A percentile compares a stretch with the other conserved stretches of the same genome.
Conservation (phyloP, 2,797 vertebrate genomes). For the Typhlichthys eigenmanni region DNA sequence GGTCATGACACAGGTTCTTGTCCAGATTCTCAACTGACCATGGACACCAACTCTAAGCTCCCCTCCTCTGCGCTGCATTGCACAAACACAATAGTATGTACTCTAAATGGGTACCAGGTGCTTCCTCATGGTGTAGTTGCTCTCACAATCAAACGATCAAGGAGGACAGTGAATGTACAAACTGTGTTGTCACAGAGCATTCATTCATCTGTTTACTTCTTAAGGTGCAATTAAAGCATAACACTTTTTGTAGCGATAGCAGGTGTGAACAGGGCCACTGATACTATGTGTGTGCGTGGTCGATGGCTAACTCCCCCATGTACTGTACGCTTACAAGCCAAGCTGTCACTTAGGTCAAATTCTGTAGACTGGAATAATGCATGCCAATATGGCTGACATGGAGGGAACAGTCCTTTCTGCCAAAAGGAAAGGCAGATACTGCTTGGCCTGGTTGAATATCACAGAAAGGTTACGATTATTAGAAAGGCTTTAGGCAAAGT, state of each 20-base stretch:
- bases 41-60: conserved; percentile 34
- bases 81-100: conserved; percentile 61
- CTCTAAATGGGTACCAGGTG: conserved; percentile 71
- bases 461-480: conserved; percentile 1
- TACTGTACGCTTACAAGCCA: conserved; percentile 25
- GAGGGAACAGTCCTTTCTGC: conserved; percentile 23
- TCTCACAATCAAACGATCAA: conserved; percentile 31
- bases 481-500: background rate
- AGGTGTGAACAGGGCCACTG: background rate
- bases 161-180: conserved; percentile 24
- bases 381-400: conserved; percentile 25
- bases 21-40: conserved; percentile 31
- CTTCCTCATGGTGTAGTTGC: conserved; percentile 44
- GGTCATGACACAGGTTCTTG: conserved; percentile 44
- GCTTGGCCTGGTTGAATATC: background rate
- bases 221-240: too few species aligned
- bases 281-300: background rate
- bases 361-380: conserved; percentile 23
- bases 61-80: conserved; percentile 48
- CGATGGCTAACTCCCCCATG: conserved; percentile 1
- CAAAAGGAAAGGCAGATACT: conserved; percentile 6
- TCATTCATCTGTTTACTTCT: conserved; percentile 2
- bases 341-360: conserved; percentile 44
- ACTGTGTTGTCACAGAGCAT: conserved; percentile 13
- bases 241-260: background rate